Evolutionary conservation across 2,113 vertebrate genomes (phyloP), one percentile per base, ranked within the genome.

Genomic region (Nothobranchius furzeri): DNA sequence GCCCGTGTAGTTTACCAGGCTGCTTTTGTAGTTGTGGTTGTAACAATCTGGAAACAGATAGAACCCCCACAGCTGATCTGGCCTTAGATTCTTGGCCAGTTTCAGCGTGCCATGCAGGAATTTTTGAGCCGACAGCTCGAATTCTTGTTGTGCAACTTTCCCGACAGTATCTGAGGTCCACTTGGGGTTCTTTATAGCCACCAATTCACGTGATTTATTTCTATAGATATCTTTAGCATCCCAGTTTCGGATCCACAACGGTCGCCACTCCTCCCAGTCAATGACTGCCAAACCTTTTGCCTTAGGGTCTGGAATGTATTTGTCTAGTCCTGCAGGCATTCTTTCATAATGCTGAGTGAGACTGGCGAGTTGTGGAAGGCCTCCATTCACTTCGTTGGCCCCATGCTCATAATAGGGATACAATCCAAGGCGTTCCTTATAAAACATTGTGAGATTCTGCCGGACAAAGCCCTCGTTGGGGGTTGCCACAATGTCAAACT

Each of bases 11-110:
- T 84, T 88, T 15, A 83, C 66, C 64, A 91, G 76, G 17, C 67
- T 82, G 9, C n/a, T 82, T 74, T 66, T 88, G 84, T 95, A 95
- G 71, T 94, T 82, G 20, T 94, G 93, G 85, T 95, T 95, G 76
- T 95, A 95, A 78, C 94, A 95, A 70, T 95, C 94, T 1, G 94
- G 94, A 82, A 94, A 95, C 60, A 95, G 85, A 75, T 95, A 95
- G 82, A 93, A 95, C 13, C 94, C 94, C 94, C 94, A 95, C 25
- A 93, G 81, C 10, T 93, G 93, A 7, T 91, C 71, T 7, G 93
- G 93, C 10, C 92, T 88, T 56, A 91, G 64, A 43, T 17, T 90
- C 65, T 92, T 93, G 1, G 88, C 93, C n/a, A 79, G 20, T 61
- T 84, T 91, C 10, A 95, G 79, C 6, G 94, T 94, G 17, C 92